A percentile compares a stretch with the other conserved stretches of the same genome.
These are phyloP conservation scores for Hormaphis cornu DNA, from an alignment of 1,140 invertebrate genomes.

Conservation along the genomic window DNA sequence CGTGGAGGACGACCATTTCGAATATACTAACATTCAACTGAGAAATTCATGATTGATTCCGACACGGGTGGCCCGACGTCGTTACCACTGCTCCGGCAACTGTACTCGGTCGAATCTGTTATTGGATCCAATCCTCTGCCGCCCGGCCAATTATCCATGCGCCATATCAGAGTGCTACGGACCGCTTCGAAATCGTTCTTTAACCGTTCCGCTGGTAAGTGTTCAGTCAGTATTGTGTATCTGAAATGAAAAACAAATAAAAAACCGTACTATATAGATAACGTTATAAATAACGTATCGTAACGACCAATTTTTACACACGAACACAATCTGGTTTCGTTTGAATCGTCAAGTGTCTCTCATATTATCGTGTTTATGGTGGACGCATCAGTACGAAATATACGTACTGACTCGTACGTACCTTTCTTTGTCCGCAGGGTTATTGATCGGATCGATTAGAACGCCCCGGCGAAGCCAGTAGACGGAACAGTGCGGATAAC, in stretches of 20 bases:
- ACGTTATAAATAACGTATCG: too few relatives aligned
- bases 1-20: not conserved
- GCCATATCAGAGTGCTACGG: constrained; percentile 69
- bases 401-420: not conserved
- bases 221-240: constrained; percentile 58
- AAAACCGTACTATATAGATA: not conserved
- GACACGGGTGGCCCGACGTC: constrained; percentile 58
- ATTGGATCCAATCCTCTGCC: constrained; percentile 59
- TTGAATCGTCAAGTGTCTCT: too few relatives aligned
- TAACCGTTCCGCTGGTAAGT: constrained; percentile 55
- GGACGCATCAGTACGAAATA: too few relatives aligned
- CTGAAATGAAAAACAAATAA: constrained; percentile 43
- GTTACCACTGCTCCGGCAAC: constrained; percentile 68
- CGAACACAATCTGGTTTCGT: too few relatives aligned
- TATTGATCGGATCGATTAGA: constrained; percentile 48
- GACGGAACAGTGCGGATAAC: constrained; percentile 72
- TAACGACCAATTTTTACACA: too few relatives aligned
- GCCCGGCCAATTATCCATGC: constrained; percentile 71
- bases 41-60: constrained; percentile 65
- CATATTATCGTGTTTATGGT: not conserved
- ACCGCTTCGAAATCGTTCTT: constrained; percentile 81
- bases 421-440: not conserved
- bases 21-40: constrained; percentile 71
- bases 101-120: constrained; percentile 71
- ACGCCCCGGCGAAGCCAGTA: constrained; percentile 69